A percentile compares a stretch with the other conserved stretches of the same genome.
Conservation (phyloP, 2,888 invertebrate species). For the Rhingia rostrata region DNA sequence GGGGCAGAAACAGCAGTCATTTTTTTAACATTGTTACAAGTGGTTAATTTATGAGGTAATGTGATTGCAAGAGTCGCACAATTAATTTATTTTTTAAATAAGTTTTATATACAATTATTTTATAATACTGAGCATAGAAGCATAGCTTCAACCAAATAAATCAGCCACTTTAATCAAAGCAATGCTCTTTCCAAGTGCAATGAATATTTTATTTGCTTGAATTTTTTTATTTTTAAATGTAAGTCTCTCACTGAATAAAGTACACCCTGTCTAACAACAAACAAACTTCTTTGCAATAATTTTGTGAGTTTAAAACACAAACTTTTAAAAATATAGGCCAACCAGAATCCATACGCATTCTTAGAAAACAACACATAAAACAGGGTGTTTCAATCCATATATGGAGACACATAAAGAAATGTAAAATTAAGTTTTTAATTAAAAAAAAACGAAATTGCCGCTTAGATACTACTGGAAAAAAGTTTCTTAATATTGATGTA, state of each 20-base stretch:
- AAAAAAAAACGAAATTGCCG: conserved; percentile 17
- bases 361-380: not conserved
- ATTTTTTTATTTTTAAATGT: not conserved
- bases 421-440: conserved; percentile 23
- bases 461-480: conserved; percentile 29
- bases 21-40: conserved; percentile 3
- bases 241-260: not conserved
- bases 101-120: not conserved
- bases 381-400: not conserved
- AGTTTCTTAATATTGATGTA: conserved; percentile 23
- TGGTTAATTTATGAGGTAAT: conserved; percentile 1
- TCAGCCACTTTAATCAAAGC: conserved; percentile 12
- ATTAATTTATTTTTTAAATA: conserved; percentile 13
- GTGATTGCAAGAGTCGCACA: conserved; percentile 33
- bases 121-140: conserved; percentile 10
- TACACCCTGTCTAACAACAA: not conserved
- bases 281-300: too few relatives aligned
- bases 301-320: too few relatives aligned
- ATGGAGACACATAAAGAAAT: not conserved
- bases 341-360: too few relatives aligned
- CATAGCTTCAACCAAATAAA: conserved; percentile 1
- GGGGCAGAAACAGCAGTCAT: conserved; percentile 25
- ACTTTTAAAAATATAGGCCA: too few relatives aligned
- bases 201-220: conserved; percentile 7
- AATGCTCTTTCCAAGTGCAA: conserved; percentile 14